A percentile compares a stretch with the other conserved stretches of the same genome.
These are phyloP conservation scores for Eupithecia vulgata DNA, from an alignment of 2,888 invertebrate species.

Conservation along the genomic window DNA sequence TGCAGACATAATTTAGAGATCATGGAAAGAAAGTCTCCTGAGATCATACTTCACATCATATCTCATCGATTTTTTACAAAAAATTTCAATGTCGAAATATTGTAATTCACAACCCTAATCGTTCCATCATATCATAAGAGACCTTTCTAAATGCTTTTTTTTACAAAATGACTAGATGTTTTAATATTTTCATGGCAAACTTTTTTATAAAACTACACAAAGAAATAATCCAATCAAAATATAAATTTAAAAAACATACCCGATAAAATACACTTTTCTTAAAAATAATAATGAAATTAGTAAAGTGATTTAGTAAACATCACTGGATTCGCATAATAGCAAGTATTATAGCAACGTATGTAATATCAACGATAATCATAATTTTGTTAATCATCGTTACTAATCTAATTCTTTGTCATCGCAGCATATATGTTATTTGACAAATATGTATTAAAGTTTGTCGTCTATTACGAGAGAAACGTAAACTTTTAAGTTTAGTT, in stretches of 20 bases:
- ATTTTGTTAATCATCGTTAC: constrained; percentile 31
- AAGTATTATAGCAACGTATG: constrained; percentile 52
- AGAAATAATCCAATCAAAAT: constrained; percentile 33
- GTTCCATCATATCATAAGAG: constrained; percentile 60
- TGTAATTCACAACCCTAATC: constrained; percentile 82
- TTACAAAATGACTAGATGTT: constrained; percentile 76
- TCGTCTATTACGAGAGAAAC: constrained; percentile 25
- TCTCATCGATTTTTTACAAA: constrained; percentile 63
- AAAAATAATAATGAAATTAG: constrained; percentile 41
- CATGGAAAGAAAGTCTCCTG: constrained; percentile 70
- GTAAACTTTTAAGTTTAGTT: constrained; percentile 8
- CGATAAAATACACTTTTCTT: constrained; percentile 51
- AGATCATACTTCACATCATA: constrained; percentile 73
- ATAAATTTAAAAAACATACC: constrained; percentile 48
- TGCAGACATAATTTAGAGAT: constrained; percentile 77
- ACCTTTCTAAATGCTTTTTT: constrained; percentile 69
- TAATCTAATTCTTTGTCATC: constrained; percentile 36
- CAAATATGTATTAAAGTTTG: constrained; percentile 19
- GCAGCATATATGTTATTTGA: constrained; percentile 27
- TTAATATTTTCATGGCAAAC: constrained; percentile 71
- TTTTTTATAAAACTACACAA: constrained; percentile 34
- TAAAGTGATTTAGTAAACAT: constrained; percentile 18
- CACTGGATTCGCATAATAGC: constrained; percentile 61
- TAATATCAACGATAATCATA: constrained; percentile 34
- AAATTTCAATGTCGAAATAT: constrained; percentile 70